Evolutionary conservation across 1,140 invertebrate genomes (phyloP), one percentile per base, ranked within the genome.

Genomic region (Temnothorax nylanderi): DNA sequence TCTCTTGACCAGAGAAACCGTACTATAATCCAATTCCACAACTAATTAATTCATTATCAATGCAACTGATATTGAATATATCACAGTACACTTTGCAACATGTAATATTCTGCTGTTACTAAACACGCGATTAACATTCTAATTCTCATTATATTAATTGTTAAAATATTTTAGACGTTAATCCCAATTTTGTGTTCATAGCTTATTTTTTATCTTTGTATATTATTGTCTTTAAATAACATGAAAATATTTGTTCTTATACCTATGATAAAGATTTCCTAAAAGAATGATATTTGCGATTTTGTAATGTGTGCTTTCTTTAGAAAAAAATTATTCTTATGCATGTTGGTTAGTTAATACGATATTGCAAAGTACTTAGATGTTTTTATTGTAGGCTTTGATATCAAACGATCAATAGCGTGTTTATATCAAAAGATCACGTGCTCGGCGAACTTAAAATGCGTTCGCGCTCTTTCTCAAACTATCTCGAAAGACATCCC

Each of bases 381-480:
- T 34, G 16, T 18, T 74, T 21, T 84, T 60, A 32, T 60, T n/a
- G n/a, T 13, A 1, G 2, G 10, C 2, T 32, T 85, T 4, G 41
- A 72, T 82, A 60, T 72, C 11, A 47, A 47, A 58, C 65, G n/a
- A 69, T 56, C 34, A 47, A 69, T 80, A 32, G 13, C 10, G 7
- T 4, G 13, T 80, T 56, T 34, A 76, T 76, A 34, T 90, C 47
- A 77, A 58, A 81, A 78, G 21, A 13, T 47, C 47, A 51, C 32
- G 76, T 77, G 26, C 56, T 78, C n/a, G 34, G 32, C 21, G 49
- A 78, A 67, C 72, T 74, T 62, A 54, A 41, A 90, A 80, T 89
- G 76, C 58, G 87, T 58, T 87, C 62, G 72, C 34, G 49, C 49
- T 47, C 67, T 87, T 85, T 90, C 37, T 26, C 26, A 26, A 26